A percentile compares a stretch with the other conserved stretches of the same genome.
These are phyloP conservation scores for Petrocephalus schoutedeni DNA, from an alignment of 2,797 vertebrate species.

Conservation along the genomic window DNA sequence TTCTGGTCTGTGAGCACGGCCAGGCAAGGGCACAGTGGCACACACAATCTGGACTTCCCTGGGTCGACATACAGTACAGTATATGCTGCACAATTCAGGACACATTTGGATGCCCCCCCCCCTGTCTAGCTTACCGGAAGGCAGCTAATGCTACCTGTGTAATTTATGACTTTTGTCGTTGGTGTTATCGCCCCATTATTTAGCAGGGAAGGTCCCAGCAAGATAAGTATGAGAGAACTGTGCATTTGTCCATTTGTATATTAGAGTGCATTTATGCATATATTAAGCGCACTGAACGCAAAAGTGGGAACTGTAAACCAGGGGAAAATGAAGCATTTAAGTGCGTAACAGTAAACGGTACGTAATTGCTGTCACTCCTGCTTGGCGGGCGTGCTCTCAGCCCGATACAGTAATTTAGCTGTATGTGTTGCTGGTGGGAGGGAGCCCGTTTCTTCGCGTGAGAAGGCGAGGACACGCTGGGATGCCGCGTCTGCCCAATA, in stretches of 20 bases:
- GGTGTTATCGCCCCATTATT: neutral
- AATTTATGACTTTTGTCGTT: neutral
- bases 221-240: neutral
- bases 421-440: constrained; percentile 3
- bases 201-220: neutral
- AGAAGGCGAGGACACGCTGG: neutral
- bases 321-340: neutral
- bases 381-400: neutral
- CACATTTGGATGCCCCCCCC: neutral
- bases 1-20: neutral
- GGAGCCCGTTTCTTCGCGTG: neutral
- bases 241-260: neutral
- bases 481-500: neutral
- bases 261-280: neutral
- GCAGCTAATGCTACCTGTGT: neutral
- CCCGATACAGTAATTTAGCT: neutral
- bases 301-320: neutral
- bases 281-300: neutral
- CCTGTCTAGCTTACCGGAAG: neutral
- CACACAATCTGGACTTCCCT: neutral
- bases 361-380: neutral
- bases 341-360: neutral
- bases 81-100: neutral
- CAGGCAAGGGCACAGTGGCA: neutral
- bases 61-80: neutral